Conservation (phyloP, 1,140 invertebrate species). For the Conus ventricosus region DNA sequence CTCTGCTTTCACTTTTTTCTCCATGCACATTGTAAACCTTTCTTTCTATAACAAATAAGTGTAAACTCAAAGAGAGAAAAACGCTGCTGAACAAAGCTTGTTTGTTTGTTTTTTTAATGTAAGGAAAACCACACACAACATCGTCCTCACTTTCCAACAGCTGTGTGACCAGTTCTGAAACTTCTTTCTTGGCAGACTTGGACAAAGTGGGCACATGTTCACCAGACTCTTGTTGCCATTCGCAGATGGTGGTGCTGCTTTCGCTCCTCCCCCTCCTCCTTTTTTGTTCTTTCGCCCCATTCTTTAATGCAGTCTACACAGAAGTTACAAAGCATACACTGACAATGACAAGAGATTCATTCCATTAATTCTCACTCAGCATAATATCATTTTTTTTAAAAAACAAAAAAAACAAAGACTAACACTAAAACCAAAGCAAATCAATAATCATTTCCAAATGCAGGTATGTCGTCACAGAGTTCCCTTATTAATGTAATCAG, state of each 20-base stretch:
- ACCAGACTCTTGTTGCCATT: neutral
- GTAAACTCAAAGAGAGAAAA: too few species aligned
- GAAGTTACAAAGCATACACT: neutral
- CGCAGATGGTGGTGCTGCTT: neutral
- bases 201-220: conserved; percentile 41
- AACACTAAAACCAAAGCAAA: neutral
- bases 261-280: conserved; percentile 27
- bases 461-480: neutral
- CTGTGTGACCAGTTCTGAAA: conserved; percentile 54
- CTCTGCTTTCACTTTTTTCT: too few species aligned
- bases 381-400: neutral
- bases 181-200: conserved; percentile 54
- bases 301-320: neutral
- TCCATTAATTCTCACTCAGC: too few species aligned
- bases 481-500: too few species aligned
- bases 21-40: too few species aligned
- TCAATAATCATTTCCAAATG: too few species aligned
- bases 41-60: too few species aligned
- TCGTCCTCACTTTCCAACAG: conserved; percentile 57
- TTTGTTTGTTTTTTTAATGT: neutral
- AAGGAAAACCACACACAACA: neutral
- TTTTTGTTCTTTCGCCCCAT: conserved; percentile 63
- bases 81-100: neutral
- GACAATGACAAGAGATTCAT: too few species aligned
- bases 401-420: neutral